Conservation (phyloP, 2,888 invertebrate species). For the Drosophila barbarae region DNA sequence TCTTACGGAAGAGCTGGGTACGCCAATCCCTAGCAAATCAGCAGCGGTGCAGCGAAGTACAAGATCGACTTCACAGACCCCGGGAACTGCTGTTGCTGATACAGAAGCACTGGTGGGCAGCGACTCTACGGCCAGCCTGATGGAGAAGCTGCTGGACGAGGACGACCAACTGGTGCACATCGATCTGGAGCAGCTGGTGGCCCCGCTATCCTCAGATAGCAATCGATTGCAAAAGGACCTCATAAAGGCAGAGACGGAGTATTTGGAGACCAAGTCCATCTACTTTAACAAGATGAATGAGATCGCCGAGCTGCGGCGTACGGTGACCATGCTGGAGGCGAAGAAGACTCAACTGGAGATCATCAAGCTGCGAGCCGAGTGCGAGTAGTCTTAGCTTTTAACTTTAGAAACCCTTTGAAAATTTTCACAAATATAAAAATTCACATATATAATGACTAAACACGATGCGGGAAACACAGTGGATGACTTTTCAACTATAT, state of each 20-base stretch:
- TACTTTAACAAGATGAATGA: constrained; percentile 37
- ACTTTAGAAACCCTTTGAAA: constrained; percentile 1
- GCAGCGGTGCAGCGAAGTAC: neutral
- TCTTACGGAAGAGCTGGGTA: constrained; percentile 24
- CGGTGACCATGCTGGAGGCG: constrained; percentile 42
- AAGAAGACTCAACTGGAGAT: constrained; percentile 42
- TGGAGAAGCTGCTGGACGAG: constrained; percentile 33
- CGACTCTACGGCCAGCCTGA: constrained; percentile 1
- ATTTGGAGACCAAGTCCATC: constrained; percentile 31
- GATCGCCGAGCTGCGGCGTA: constrained; percentile 36
- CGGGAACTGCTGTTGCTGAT: neutral
- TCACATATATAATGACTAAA: constrained; percentile 13
- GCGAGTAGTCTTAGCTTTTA: constrained; percentile 33
- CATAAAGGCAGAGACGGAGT: constrained; percentile 38
- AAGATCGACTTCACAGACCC: neutral
- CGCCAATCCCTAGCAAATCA: neutral
- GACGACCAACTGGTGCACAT: constrained; percentile 29
- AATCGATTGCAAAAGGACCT: constrained; percentile 40
- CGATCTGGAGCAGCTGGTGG: constrained; percentile 28
- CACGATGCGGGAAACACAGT: constrained; percentile 12
- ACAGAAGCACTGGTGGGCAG: neutral
- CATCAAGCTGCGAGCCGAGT: constrained; percentile 33
- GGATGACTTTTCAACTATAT: constrained; percentile 16
- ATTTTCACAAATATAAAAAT: constrained; percentile 12
- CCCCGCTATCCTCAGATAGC: constrained; percentile 16